A percentile compares a stretch with the other conserved stretches of the same genome.
These are phyloP conservation scores for Sitta carolinensis DNA, from an alignment of 2,797 vertebrate species.

Conservation along the genomic window DNA sequence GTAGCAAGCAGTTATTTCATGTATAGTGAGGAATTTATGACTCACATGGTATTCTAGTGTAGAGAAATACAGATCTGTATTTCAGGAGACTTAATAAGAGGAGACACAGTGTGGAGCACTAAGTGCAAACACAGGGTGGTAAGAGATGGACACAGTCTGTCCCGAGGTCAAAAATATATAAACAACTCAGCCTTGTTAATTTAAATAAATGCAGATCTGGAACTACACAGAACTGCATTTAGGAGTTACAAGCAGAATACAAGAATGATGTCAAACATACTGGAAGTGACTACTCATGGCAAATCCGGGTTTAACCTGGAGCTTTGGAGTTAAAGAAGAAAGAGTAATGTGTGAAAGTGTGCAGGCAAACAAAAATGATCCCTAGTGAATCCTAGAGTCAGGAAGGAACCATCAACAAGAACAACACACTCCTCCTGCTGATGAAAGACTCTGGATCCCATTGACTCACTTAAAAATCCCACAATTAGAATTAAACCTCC, in stretches of 20 bases:
- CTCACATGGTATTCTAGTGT: not conserved
- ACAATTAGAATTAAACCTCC: not conserved
- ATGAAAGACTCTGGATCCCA: not conserved
- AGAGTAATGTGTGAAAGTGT: not conserved
- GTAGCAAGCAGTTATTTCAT: not conserved
- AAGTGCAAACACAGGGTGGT: not conserved
- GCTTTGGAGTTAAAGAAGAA: not conserved
- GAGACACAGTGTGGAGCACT: accelerated
- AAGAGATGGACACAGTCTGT: not conserved
- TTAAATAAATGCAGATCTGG: not conserved
- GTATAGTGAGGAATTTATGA: not conserved
- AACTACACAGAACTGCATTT: not conserved
- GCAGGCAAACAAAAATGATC: not conserved
- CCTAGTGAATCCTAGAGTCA: not conserved
- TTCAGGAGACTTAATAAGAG: not conserved
- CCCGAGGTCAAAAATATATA: not conserved
- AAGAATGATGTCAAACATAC: not conserved
- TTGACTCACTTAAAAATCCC: not conserved
- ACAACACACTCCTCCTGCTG: not conserved
- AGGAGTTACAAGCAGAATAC: not conserved
- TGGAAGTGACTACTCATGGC: not conserved
- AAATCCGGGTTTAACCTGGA: not conserved
- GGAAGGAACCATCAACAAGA: not conserved
- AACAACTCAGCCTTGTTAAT: not conserved
- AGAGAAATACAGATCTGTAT: not conserved